A percentile compares a stretch with the other conserved stretches of the same genome.
phyloP scores from a whole-genome alignment of 2,888 invertebrate species.

The Disparrhopalites patrizii region DNA sequence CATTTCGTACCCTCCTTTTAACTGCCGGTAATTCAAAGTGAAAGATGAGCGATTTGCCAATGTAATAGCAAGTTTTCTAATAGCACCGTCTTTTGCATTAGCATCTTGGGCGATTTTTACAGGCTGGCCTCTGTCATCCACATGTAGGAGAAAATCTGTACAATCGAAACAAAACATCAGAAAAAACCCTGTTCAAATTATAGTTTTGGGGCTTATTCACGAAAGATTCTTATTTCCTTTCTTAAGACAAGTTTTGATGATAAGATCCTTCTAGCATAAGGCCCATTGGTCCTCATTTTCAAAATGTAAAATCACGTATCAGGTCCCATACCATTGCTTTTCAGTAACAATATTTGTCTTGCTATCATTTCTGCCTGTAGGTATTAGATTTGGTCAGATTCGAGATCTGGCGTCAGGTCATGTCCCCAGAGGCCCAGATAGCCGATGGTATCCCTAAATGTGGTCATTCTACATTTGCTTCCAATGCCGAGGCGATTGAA shows the following conservation, averaged over 20 bases:
- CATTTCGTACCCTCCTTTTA: conserved; percentile 57
- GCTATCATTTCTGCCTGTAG: too few relatives aligned
- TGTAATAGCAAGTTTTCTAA: conserved; percentile 52
- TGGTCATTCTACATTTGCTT: too few relatives aligned
- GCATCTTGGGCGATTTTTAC: conserved; percentile 27
- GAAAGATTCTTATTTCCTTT: neutral
- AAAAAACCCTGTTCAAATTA: neutral
- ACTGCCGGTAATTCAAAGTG: conserved; percentile 54
- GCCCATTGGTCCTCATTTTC: too few relatives aligned
- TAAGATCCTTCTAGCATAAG: too few relatives aligned
- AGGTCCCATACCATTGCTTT: too few relatives aligned
- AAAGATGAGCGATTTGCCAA: conserved; percentile 54
- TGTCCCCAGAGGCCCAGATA: too few relatives aligned
- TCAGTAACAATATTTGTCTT: too few relatives aligned
- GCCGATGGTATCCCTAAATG: too few relatives aligned
- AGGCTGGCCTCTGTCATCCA: conserved; percentile 42
- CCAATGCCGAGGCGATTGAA: too few relatives aligned
- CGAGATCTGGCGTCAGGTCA: too few relatives aligned
- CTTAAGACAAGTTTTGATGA: neutral
- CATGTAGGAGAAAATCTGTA: conserved; percentile 48
- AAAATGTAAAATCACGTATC: too few relatives aligned
- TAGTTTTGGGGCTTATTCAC: neutral
- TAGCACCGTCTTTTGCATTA: neutral
- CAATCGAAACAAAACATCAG: conserved; percentile 5
- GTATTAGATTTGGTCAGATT: too few relatives aligned